Base-by-base conservation (phyloP, 2,888 invertebrate species). In the Serripes groenlandicus region DNA sequence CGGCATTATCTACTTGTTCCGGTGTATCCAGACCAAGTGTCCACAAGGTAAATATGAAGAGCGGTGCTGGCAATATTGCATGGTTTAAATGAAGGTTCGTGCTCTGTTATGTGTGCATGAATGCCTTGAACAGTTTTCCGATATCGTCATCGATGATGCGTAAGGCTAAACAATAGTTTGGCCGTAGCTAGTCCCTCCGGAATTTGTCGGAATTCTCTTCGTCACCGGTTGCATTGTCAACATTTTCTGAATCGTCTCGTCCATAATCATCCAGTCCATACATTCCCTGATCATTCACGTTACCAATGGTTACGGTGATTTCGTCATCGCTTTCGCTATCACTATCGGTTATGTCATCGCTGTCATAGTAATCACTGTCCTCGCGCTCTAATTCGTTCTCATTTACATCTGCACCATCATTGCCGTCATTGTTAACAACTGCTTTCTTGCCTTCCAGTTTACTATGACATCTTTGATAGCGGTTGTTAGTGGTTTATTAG, bases 121-220 rank as follows among this genome's bases (percentile, higher is more conserved):
- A 95, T 90, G 34, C 87, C 83, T 9, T 88, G 87, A 0, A 93
- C 92, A 3, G 82, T 88, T 28, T 91, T 5, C 89, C 70, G 21
- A 95, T 85, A 32, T 91, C 88, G 28, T 90, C 88, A 71, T 93
- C 89, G 0, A 91, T 92, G 18, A 95, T 91, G 35, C 94, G 88
- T 35, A 95, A 87, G 58, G 94, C 94, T 9, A 95, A 76, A 81
- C 95, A 95, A 87, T 95, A 92, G 74, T 94, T 94, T 15, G 95
- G 94, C 37, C 94, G 85, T 35, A 91, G 78, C 85, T 93, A 93
- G 62, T 93, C 90, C 34, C 87, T 84, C 92, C 92, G 92, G 69
- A 86, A 82, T 87, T 85, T 80, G 69, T 83, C 76, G 58, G 32
- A 83, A 15, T 62, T 58, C 3, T 34, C 81, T 9, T 75, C 69